A percentile compares a stretch with the other conserved stretches of the same genome.
phyloP scores from a whole-genome alignment of 1,140 invertebrate species.

The Rhagoletis zephyria region DNA sequence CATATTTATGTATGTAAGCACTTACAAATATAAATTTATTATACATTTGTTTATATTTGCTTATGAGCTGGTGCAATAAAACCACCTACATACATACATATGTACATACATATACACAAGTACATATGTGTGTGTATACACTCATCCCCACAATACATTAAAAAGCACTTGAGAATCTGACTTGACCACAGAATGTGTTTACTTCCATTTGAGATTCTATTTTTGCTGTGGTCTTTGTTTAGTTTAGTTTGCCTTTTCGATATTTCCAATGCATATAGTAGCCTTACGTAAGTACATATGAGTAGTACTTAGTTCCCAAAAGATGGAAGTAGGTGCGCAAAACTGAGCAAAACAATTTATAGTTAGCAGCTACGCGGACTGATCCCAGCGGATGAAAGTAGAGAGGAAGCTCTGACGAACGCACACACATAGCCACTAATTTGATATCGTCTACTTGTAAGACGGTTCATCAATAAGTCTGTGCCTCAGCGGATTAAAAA shows the following conservation, averaged over 20 bases:
- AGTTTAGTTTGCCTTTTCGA: conserved; percentile 11
- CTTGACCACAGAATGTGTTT: conserved; percentile 21
- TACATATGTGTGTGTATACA: background rate
- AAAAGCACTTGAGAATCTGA: conserved; percentile 21
- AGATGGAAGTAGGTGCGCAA: background rate
- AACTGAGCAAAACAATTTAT: background rate
- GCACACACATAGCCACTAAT: background rate
- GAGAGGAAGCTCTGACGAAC: background rate
- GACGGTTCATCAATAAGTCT: no score
- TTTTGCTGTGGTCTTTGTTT: background rate
- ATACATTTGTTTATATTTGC: background rate
- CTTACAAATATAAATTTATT: background rate
- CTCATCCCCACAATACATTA: background rate
- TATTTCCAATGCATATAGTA: background rate
- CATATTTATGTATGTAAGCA: background rate
- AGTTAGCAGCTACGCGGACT: background rate
- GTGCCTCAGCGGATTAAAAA: no score
- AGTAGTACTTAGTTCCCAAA: no score
- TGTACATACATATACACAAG: background rate
- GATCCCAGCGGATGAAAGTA: background rate
- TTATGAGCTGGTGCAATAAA: conserved; percentile 2
- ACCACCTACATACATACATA: background rate
- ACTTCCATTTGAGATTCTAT: conserved; percentile 38
- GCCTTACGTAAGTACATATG: background rate
- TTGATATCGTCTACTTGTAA: no score